A percentile compares a stretch with the other conserved stretches of the same genome.
These are phyloP conservation scores for Capitulum mitella DNA, from an alignment of 2,888 invertebrate species.

Conservation along the genomic window DNA sequence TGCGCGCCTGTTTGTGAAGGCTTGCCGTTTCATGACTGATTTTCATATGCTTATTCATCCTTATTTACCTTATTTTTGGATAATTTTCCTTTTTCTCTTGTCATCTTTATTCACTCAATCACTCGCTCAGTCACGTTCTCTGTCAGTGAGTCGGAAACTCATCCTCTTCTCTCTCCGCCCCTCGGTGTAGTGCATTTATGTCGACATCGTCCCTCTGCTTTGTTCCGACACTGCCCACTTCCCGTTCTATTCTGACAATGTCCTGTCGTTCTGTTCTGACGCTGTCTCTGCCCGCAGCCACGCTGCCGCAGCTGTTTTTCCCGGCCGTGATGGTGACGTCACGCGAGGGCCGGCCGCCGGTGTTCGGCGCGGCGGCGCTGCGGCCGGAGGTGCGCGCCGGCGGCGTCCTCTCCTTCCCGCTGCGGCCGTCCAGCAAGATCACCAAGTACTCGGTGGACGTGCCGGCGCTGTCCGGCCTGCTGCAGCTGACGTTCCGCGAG, in stretches of 20 bases:
- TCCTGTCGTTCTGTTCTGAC: neutral
- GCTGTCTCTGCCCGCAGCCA: conserved; percentile 41
- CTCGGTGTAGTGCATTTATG: no score
- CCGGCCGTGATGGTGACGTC: conserved; percentile 49
- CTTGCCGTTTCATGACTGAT: no score
- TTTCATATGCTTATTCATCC: no score
- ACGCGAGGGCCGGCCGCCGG: conserved; percentile 41
- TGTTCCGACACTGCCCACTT: no score
- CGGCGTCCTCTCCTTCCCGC: conserved; percentile 44
- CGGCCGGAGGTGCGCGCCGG: conserved; percentile 44
- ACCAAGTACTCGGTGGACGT: conserved; percentile 45
- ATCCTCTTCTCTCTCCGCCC: no score
- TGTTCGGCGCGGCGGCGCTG: conserved; percentile 47
- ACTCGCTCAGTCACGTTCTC: neutral
- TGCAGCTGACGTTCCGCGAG: conserved; percentile 49
- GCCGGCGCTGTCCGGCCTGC: conserved; percentile 46
- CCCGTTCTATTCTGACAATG: no score
- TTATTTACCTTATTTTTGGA: no score
- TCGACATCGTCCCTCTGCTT: no score
- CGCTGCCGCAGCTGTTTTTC: conserved; percentile 52
- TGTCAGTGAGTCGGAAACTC: no score
- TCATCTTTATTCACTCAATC: neutral
- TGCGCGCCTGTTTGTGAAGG: no score
- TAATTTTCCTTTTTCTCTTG: no score
- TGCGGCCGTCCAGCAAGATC: conserved; percentile 47